These are phyloP conservation scores for Mycogona germanica DNA, from an alignment of 2,888 invertebrate genomes.

Conservation along the genomic window DNA sequence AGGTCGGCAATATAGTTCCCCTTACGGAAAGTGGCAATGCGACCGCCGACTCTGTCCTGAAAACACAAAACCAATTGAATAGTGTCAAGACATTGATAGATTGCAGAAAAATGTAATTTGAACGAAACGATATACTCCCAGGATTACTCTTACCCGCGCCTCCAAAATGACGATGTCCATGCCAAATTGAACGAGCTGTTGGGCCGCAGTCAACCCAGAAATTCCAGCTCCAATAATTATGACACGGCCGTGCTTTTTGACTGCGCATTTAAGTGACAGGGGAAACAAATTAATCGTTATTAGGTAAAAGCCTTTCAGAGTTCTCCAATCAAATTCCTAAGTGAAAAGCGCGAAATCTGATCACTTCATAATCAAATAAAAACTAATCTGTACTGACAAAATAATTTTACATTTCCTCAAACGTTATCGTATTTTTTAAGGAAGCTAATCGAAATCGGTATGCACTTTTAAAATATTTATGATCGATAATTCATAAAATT, in stretches of 20 bases:
- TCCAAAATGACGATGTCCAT: slow-evolving; percentile 77
- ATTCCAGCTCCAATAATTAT: slow-evolving; percentile 67
- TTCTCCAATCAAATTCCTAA: background rate
- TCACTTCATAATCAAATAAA: too few relatives aligned
- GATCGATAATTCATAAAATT: too few relatives aligned
- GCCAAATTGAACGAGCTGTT: slow-evolving; percentile 89
- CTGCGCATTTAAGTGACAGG: slow-evolving; percentile 23
- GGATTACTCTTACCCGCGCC: slow-evolving; percentile 34
- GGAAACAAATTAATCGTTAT: slow-evolving; percentile 1
- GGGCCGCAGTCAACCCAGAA: slow-evolving; percentile 86
- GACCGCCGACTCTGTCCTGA: slow-evolving; percentile 84
- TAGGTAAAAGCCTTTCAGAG: background rate
- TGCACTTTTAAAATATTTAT: too few relatives aligned
- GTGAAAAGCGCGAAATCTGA: too few relatives aligned
- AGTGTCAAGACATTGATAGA: too few relatives aligned
- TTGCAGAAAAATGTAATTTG: too few relatives aligned
- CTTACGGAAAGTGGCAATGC: slow-evolving; percentile 92
- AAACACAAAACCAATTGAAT: slow-evolving; percentile 18
- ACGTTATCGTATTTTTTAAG: too few relatives aligned
- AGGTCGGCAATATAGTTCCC: slow-evolving; percentile 61
- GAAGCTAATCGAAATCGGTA: too few relatives aligned
- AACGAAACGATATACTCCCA: too few relatives aligned
- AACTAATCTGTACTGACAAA: too few relatives aligned
- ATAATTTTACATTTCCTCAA: too few relatives aligned
- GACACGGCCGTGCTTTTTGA: slow-evolving; percentile 41